Base-by-base conservation (phyloP, 2,113 vertebrate genomes). In the Lamprologus callipterus region DNA sequence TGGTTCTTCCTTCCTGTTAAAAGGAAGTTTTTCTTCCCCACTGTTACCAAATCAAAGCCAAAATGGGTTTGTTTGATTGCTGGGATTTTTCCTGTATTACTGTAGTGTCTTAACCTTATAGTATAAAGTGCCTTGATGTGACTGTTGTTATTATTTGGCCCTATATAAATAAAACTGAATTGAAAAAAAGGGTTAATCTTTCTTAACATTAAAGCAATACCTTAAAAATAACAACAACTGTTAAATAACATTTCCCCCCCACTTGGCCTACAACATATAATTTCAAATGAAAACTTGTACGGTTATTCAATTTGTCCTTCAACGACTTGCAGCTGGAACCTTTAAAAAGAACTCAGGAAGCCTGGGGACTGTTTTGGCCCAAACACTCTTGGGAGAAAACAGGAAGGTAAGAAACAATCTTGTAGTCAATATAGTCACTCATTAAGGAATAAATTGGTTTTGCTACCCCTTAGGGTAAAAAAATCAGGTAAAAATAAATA, bases 61-160 rank as follows among this genome's bases (percentile, higher is more conserved):
- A 57, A 26, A 26, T 26, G 54, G 54, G 12, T 57, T 57, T 57
- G 23, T 57, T 57, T 57, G 23, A 8, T 57, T 26, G 54, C 54
- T 57, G 54, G 23, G 23, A 0, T 57, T 57, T 57, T 57, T 0
- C 23, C 23, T 57, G 23, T 57, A 26, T 14, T 26, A 57, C 0
- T 57, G 23, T 26, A 57, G 23, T 5, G 12, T 26, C 12, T 26
- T 14, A 14, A 26, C 54, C 51, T 53, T 53, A 53, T 1, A 53
- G 55, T 57, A 57, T 57, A 57, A 57, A 57, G 55, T 57, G 4
- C 55, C 23, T 28, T 57, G 55, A 57, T 16, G 23, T 57, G 23
- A 57, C 55, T 57, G 55, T 57, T 57, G 23, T 57, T 57, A 57
- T 57, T 28, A 57, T 57, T 57, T 60, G 26, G 57, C 14, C 14